A percentile compares a stretch with the other conserved stretches of the same genome.
phyloP scores from a whole-genome alignment of 2,797 vertebrate species.

The Mionectes olivaceus region DNA sequence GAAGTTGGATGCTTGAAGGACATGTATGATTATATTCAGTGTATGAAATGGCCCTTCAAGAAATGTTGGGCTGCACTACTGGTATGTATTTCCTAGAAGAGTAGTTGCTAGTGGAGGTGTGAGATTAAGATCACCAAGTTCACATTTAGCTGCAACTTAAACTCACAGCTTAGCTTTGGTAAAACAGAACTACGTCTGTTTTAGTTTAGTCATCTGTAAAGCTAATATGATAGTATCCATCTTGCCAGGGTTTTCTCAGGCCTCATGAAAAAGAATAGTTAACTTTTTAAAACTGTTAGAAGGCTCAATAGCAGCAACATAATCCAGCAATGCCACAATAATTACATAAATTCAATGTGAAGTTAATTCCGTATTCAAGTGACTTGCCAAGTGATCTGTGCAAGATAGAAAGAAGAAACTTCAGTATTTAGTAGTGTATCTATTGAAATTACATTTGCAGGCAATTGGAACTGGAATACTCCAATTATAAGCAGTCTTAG shows the following conservation, averaged over 20 bases:
- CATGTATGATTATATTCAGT: too few species aligned
- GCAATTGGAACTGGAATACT: background rate
- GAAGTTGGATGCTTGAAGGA: background rate
- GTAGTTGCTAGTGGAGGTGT: background rate
- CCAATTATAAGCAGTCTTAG: background rate
- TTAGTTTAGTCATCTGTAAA: background rate
- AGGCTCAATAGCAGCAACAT: background rate
- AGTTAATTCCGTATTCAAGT: background rate
- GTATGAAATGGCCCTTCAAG: background rate
- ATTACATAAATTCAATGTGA: background rate
- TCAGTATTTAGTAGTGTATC: background rate
- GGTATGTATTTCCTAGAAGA: background rate
- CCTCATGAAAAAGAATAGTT: background rate
- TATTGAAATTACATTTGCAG: background rate
- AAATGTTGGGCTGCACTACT: background rate
- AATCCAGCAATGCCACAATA: background rate
- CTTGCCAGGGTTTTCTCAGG: background rate
- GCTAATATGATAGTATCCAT: background rate
- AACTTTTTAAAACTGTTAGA: background rate
- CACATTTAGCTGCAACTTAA: background rate
- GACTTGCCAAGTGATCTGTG: background rate
- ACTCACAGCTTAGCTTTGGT: background rate
- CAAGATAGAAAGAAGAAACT: background rate
- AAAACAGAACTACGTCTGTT: background rate
- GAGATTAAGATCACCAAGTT: background rate